Evolutionary conservation across 2,797 vertebrate species (phyloP).

Genomic region (Helicolenus hilgendorfi): DNA sequence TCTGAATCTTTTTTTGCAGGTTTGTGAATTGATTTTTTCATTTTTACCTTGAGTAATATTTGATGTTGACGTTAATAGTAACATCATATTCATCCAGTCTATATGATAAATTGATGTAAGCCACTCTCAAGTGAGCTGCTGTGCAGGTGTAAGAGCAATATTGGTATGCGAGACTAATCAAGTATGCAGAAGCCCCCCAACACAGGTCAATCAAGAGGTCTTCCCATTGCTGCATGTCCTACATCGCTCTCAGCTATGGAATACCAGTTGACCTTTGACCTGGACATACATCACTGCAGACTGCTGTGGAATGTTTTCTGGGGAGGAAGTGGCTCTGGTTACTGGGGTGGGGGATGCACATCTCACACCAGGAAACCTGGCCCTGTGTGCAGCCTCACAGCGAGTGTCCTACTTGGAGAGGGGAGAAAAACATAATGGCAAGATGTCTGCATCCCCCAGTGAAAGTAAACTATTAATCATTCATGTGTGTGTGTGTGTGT

Average conservation of each 20-base stretch:
- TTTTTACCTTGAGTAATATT: neutral
- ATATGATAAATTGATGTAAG: neutral
- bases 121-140: neutral
- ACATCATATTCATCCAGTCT: neutral
- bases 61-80: neutral
- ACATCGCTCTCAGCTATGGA: conserved; percentile 63
- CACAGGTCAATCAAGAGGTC: conserved; percentile 46
- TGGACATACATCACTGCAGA: conserved; percentile 82
- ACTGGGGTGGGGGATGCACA: conserved; percentile 48
- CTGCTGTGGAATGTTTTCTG: conserved; percentile 82
- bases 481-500: conserved; percentile 40
- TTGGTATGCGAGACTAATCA: conserved; percentile 59
- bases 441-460: conserved; percentile 47
- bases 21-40: neutral
- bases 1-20: neutral
- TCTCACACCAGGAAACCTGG: conserved; percentile 72
- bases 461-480: conserved; percentile 82
- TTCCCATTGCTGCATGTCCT: conserved; percentile 70
- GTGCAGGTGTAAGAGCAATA: neutral
- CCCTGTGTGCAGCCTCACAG: conserved; percentile 45
- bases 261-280: conserved; percentile 85
- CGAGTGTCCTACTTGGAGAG: conserved; percentile 40
- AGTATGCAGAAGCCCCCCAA: conserved; percentile 17
- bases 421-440: conserved; percentile 23
- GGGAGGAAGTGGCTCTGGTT: conserved; percentile 78